A percentile compares a stretch with the other conserved stretches of the same genome.
These are phyloP conservation scores for Cheirogaleus medius DNA, from an alignment of 2,113 vertebrate species.

Conservation along the genomic window DNA sequence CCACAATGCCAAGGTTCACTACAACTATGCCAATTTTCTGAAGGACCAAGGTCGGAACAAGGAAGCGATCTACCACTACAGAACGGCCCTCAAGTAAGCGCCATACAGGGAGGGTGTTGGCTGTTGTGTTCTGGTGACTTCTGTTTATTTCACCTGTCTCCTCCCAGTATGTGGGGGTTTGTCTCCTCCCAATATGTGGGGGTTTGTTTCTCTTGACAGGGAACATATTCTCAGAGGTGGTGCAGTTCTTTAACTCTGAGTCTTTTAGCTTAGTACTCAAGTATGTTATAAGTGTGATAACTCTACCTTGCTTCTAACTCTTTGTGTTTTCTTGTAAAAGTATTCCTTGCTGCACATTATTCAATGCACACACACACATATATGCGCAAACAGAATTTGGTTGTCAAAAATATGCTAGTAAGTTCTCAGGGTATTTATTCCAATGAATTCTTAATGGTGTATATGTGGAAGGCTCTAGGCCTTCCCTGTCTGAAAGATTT, in stretches of 20 bases:
- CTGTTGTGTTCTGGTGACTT: neutral
- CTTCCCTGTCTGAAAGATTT: conserved; percentile 1
- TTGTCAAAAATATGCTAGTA: conserved; percentile 70
- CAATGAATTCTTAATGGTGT: conserved; percentile 70
- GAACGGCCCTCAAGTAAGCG: conserved; percentile 90
- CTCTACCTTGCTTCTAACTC: conserved; percentile 39
- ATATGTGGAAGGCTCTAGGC: conserved; percentile 57
- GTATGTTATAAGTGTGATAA: neutral
- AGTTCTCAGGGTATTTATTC: conserved; percentile 68
- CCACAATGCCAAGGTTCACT: conserved; percentile 99
- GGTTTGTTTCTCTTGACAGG: neutral
- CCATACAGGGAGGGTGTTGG: accelerated
- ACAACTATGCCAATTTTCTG: conserved; percentile 99
- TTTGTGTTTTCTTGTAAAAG: neutral
- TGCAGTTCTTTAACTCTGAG: neutral
- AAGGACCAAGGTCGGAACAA: conserved; percentile 92
- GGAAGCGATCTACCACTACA: conserved; percentile 96
- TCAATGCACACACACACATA: neutral
- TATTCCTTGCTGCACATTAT: conserved; percentile 53
- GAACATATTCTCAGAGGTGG: neutral
- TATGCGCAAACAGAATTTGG: conserved; percentile 51
- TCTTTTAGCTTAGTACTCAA: neutral
- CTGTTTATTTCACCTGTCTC: neutral
- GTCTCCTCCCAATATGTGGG: accelerated
- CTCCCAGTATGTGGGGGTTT: accelerated